phyloP scores from a whole-genome alignment of 2,888 invertebrate genomes.

The Philaethria dido region DNA sequence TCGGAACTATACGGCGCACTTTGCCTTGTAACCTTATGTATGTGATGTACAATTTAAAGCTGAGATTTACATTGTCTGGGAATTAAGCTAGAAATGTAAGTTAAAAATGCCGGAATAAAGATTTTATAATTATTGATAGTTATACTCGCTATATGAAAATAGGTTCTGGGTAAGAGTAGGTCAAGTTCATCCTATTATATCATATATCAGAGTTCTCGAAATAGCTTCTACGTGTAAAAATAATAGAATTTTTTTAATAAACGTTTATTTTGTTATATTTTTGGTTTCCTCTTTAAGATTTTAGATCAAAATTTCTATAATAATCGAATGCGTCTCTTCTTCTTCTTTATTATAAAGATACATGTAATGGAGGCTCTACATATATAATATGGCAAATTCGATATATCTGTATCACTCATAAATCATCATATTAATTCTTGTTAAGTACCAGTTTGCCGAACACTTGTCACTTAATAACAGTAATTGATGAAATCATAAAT shows the following conservation, averaged over 20 bases:
- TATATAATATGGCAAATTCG: not conserved
- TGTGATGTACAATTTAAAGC: too few relatives aligned
- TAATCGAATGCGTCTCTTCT: not conserved
- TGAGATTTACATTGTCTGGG: too few relatives aligned
- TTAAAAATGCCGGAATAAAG: too few relatives aligned
- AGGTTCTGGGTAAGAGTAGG: too few relatives aligned
- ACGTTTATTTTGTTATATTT: not conserved
- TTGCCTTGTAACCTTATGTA: too few relatives aligned
- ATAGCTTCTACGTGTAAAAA: not conserved
- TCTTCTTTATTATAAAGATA: too few relatives aligned
- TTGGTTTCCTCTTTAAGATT: not conserved
- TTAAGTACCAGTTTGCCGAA: not conserved
- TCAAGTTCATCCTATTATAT: too few relatives aligned
- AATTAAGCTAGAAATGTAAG: too few relatives aligned
- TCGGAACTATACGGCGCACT: too few relatives aligned
- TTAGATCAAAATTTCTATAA: not conserved
- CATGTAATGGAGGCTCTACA: too few relatives aligned
- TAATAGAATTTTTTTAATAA: not conserved
- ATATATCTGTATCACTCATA: not conserved
- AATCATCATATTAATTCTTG: not conserved
- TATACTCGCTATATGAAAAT: too few relatives aligned
- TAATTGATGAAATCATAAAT: not conserved
- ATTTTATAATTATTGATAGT: too few relatives aligned
- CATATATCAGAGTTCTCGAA: not conserved
- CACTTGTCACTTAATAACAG: not conserved